A percentile compares a stretch with the other conserved stretches of the same genome.
phyloP scores from a whole-genome alignment of 2,888 invertebrate genomes.

The Tipula unca region DNA sequence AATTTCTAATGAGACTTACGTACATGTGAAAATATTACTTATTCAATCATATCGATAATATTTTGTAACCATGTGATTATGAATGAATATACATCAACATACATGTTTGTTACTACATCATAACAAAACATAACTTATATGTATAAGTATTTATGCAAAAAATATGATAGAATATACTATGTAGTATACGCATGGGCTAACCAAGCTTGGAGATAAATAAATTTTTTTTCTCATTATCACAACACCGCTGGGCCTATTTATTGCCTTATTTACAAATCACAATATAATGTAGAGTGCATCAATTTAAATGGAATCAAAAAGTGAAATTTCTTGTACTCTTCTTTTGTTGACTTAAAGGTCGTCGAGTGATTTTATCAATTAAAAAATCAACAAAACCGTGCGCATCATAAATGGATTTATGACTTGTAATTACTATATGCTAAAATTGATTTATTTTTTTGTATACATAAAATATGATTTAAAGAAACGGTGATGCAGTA shows the following conservation, averaged over 20 bases:
- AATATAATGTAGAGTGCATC: not conserved
- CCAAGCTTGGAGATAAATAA: not conserved
- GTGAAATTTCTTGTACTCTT: not conserved
- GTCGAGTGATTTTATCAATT: not conserved
- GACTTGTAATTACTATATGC: no score
- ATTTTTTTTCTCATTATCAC: not conserved
- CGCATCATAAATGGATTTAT: no score
- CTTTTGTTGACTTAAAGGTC: not conserved
- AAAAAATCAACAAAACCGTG: no score
- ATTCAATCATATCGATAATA: not conserved
- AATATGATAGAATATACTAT: not conserved
- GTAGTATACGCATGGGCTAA: not conserved
- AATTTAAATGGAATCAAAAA: not conserved
- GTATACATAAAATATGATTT: no score
- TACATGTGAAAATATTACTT: not conserved
- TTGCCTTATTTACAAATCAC: not conserved
- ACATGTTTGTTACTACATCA: not conserved
- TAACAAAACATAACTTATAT: not conserved
- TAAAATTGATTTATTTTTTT: no score
- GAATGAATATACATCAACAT: not conserved
- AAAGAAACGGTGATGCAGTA: no score
- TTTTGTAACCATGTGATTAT: not conserved
- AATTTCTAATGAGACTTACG: not conserved
- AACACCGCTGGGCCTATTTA: not conserved
- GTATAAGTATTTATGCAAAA: not conserved